These are phyloP conservation scores for Vicugna pacos DNA, from an alignment of 2,113 vertebrate genomes.

Conservation along the genomic window DNA sequence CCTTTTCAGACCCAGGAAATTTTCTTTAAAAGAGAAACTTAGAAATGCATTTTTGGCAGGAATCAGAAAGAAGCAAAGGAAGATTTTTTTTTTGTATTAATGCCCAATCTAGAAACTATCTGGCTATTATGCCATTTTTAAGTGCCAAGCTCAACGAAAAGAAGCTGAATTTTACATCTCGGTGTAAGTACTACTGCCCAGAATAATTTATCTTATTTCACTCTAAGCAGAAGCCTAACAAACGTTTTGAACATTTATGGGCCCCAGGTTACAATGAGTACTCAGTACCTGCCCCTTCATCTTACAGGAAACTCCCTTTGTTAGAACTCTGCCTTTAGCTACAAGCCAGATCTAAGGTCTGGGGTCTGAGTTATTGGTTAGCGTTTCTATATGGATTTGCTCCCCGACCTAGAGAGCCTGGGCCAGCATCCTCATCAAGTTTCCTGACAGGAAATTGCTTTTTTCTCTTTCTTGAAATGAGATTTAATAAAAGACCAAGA, in stretches of 20 bases:
- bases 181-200: background rate
- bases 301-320: background rate
- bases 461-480: conserved; percentile 30
- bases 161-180: background rate
- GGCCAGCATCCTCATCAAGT: background rate
- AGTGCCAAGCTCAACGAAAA: background rate
- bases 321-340: background rate
- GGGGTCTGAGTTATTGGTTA: background rate
- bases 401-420: background rate
- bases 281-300: background rate
- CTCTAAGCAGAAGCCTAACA: background rate
- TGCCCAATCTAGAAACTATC: background rate
- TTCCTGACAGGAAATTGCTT: background rate
- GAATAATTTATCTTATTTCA: background rate
- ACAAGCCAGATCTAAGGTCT: background rate
- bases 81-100: background rate
- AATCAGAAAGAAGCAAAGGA: background rate
- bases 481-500: background rate
- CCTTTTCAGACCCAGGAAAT: conserved; percentile 5
- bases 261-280: background rate
- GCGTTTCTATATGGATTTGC: background rate
- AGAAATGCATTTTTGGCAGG: background rate
- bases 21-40: conserved; percentile 22
- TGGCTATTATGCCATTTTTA: background rate
- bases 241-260: background rate